A percentile compares a stretch with the other conserved stretches of the same genome.
Evolutionary conservation across 2,888 invertebrate genomes (phyloP).

Genomic region (Adelphocoris suturalis): DNA sequence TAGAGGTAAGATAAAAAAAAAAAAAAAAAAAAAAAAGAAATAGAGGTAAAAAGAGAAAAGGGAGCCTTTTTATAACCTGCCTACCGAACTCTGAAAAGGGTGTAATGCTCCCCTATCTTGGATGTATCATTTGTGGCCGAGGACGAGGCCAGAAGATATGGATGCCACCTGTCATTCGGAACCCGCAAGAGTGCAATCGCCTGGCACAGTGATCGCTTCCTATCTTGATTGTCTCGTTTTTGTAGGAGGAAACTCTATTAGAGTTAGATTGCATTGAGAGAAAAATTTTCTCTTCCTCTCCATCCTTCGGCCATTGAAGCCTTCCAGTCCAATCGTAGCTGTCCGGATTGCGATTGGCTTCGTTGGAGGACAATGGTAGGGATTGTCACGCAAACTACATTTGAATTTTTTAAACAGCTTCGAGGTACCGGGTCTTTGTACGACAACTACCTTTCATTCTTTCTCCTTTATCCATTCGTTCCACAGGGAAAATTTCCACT

Average conservation of each 20-base stretch:
- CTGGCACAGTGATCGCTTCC: conserved; percentile 34
- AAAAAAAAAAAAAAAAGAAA: background rate
- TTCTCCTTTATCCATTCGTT: background rate
- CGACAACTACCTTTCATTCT: conserved; percentile 19
- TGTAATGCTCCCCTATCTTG: conserved; percentile 45
- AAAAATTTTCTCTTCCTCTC: conserved; percentile 33
- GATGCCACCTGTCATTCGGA: conserved; percentile 51
- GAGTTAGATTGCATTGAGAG: conserved; percentile 56
- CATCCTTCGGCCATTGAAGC: conserved; percentile 24
- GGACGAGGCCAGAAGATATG: conserved; percentile 26
- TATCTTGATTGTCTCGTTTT: conserved; percentile 41
- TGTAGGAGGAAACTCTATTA: conserved; percentile 58
- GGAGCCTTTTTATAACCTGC: conserved; percentile 62
- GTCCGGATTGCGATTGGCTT: conserved; percentile 36
- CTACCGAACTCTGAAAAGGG: conserved; percentile 52
- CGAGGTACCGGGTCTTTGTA: conserved; percentile 2
- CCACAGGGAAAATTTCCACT: background rate
- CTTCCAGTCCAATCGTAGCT: conserved; percentile 18
- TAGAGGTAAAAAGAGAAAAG: conserved; percentile 6
- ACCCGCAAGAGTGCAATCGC: conserved; percentile 13
- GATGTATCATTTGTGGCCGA: conserved; percentile 39
- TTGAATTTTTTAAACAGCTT: conserved; percentile 7
- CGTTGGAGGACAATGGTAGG: background rate
- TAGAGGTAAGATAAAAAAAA: conserved; percentile 38
- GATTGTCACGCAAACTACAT: conserved; percentile 34